Percentiles rank a stretch among this genome's conserved stretches.
Conservation (phyloP, 1,140 invertebrate genomes). For the Copidosoma floridanum region DNA sequence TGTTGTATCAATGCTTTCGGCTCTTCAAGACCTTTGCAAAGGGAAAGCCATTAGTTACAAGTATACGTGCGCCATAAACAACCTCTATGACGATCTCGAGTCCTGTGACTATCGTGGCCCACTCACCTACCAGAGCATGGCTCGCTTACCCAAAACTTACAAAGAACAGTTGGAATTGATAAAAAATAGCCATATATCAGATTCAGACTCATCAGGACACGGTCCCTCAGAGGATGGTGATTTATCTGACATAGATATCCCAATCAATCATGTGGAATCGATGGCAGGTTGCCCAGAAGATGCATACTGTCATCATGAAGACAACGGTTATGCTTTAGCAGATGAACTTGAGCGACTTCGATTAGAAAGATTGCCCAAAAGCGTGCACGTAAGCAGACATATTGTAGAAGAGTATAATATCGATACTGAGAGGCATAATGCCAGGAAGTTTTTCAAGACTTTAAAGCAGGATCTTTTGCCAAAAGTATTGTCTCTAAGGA, state of each 20-base stretch:
- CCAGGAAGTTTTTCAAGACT: conserved; percentile 72
- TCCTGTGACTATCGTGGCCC: conserved; percentile 82
- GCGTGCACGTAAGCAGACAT: conserved; percentile 59
- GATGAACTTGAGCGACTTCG: conserved; percentile 58
- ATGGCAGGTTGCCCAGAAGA: conserved; percentile 42
- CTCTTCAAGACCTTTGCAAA: conserved; percentile 77
- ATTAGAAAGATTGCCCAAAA: conserved; percentile 66
- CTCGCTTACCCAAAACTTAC: conserved; percentile 76
- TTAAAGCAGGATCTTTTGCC: conserved; percentile 71
- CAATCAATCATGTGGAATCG: background rate
- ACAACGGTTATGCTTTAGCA: conserved; percentile 51
- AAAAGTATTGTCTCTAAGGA: conserved; percentile 67
- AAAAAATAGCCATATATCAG: conserved; percentile 57
- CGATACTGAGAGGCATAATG: conserved; percentile 76
- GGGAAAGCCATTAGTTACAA: conserved; percentile 65
- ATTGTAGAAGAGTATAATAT: conserved; percentile 68
- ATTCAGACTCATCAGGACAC: conserved; percentile 65
- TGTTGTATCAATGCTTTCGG: conserved; percentile 77
- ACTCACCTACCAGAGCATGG: conserved; percentile 80
- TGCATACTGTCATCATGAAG: conserved; percentile 50
- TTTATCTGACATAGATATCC: conserved; percentile 61
- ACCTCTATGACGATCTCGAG: conserved; percentile 69
- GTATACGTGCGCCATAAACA: conserved; percentile 65
- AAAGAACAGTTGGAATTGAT: conserved; percentile 57
- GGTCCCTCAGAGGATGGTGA: conserved; percentile 51